Conservation (phyloP, 2,797 vertebrate genomes). For the Liparis tanakae region DNA sequence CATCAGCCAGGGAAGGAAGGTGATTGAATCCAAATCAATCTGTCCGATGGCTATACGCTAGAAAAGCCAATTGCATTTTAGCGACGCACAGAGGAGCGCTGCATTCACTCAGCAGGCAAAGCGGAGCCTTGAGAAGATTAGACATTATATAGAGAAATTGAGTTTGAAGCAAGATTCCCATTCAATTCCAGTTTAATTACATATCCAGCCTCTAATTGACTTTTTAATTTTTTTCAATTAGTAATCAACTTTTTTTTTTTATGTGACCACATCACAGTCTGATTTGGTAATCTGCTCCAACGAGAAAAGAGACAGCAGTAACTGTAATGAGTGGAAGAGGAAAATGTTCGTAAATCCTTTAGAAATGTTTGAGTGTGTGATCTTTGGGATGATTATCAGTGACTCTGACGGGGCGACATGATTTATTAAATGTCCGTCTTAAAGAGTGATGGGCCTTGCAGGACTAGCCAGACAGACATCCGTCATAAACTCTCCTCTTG, state of each 20-base stretch:
- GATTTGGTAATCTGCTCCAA: conserved; percentile 84
- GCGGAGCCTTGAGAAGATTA: conserved; percentile 76
- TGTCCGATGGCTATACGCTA: conserved; percentile 54
- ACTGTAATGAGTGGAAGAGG: conserved; percentile 51
- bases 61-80: conserved; percentile 68
- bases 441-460: conserved; percentile 45
- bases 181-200: conserved; percentile 97
- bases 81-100: conserved; percentile 51
- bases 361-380: conserved; percentile 77
- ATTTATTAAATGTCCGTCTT: conserved; percentile 61
- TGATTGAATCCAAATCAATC: conserved; percentile 76
- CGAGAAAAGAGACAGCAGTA: conserved; percentile 49
- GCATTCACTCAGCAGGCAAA: conserved; percentile 64
- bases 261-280: conserved; percentile 82
- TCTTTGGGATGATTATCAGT: conserved; percentile 68
- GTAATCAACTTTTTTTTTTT: conserved; percentile 91
- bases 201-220: conserved; percentile 93
- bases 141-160: conserved; percentile 71
- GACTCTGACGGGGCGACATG: conserved; percentile 50
- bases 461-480: conserved; percentile 27
- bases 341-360: conserved; percentile 47
- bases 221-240: conserved; percentile 99
- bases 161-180: conserved; percentile 88
- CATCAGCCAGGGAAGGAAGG: conserved; percentile 29
- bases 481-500: conserved; percentile 29